Base-by-base conservation (phyloP, 1,140 invertebrate genomes). In the Radopholus similis region DNA sequence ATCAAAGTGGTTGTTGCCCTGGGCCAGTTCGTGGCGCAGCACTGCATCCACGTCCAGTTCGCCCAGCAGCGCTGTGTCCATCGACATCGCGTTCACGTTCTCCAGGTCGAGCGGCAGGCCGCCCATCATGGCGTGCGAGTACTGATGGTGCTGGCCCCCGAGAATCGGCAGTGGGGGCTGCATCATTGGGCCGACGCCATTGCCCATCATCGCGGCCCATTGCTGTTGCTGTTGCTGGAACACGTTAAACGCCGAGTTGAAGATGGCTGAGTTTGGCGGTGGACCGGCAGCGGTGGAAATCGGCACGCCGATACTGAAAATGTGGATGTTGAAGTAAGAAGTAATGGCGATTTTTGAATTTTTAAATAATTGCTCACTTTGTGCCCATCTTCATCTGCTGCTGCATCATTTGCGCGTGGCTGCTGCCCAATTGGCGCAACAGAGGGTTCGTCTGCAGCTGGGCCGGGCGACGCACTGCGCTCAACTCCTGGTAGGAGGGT, bases 401-500 rank as follows among this genome's bases (percentile, higher is more conserved):
- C 18, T 21, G 47, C 28, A 34, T 11, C 30, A 35, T 28, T 56
- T 70, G 72, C 9, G 32, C 35, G n/a, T n/a, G 15, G 21, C 23
- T 32, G 23, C n/a, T n/a, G 32, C 21, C 44, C 21, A 73, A 28
- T 56, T 75, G 75, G 28, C 57, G 69, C 15, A 77, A 67, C 13
- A 77, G 66, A n/a, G 76, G 75, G 51, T 78, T 78, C 2, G 58
- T n/a, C 68, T 78, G 77, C 32, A 76, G 49, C 49, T 72, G 64
- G 2, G 9, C 13, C 15, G 42, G 35, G 18, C 67, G 65, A 40
- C 79, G 74, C n/a, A 82, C 77, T 34, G 64, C 44, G 55, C 68
- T 77, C 54, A 80, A 59, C 60, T 80, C 77, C 32, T 77, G 74
- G 54, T 80, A 80, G 0, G 78, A 76, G 13, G 77, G 78, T 1